A percentile compares a stretch with the other conserved stretches of the same genome.
phyloP scores from a whole-genome alignment of 2,113 vertebrate species.

The Oryzias curvinotus region DNA sequence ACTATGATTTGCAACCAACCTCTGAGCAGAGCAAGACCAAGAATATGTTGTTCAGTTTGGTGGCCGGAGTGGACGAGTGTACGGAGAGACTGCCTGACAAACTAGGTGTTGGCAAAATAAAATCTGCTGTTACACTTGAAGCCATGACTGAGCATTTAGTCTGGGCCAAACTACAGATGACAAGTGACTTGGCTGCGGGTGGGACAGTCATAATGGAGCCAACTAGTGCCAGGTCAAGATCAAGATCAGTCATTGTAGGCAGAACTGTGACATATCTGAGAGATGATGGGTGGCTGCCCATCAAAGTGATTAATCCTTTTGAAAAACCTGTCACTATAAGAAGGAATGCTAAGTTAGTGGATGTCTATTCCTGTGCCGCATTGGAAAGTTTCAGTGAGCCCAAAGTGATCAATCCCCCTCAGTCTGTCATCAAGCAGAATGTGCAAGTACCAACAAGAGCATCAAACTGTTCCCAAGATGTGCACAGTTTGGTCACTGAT shows the following conservation, averaged over 20 bases:
- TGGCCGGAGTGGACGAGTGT: not conserved
- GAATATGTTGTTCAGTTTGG: not conserved
- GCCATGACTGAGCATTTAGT: not conserved
- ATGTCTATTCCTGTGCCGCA: not conserved
- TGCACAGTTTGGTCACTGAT: not conserved
- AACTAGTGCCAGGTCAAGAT: not conserved
- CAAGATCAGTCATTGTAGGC: not conserved
- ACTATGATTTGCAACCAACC: too few species aligned
- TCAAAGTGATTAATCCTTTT: not conserved
- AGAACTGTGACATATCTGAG: not conserved
- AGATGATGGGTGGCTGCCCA: slow-evolving; percentile 1
- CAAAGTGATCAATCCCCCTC: not conserved
- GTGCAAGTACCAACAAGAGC: not conserved
- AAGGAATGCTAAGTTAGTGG: not conserved
- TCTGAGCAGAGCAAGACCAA: too few species aligned
- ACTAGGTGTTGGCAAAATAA: not conserved
- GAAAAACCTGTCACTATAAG: not conserved
- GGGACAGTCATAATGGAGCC: not conserved
- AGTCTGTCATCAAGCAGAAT: not conserved
- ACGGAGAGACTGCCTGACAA: too few species aligned
- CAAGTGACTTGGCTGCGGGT: not conserved
- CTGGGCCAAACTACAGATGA: not conserved
- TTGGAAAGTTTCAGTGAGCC: not conserved
- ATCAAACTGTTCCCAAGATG: not conserved
- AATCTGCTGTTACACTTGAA: not conserved